These are phyloP conservation scores for Anguilla rostrata DNA, from an alignment of 2,113 vertebrate species.

Conservation along the genomic window DNA sequence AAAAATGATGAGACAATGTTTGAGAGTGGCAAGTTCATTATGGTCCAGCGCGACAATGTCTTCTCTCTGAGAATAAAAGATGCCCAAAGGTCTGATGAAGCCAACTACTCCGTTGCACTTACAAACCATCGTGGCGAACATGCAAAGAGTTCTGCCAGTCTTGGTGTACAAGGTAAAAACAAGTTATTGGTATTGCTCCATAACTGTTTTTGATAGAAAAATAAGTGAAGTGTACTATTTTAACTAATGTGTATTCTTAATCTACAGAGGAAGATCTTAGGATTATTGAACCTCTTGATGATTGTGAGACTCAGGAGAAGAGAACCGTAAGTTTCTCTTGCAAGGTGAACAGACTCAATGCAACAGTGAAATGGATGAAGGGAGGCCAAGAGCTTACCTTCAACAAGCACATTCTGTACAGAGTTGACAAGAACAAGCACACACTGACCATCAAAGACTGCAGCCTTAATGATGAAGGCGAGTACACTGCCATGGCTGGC, in stretches of 20 bases:
- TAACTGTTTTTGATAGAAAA: not conserved
- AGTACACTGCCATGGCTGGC: constrained; percentile 88
- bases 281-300: constrained; percentile 89
- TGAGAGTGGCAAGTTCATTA: constrained; percentile 90
- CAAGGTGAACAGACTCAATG: constrained; percentile 90
- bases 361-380: constrained; percentile 89
- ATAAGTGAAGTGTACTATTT: not conserved
- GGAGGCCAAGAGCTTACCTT: constrained; percentile 84
- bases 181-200: constrained; percentile 7
- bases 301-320: constrained; percentile 96
- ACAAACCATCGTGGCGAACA: constrained; percentile 90
- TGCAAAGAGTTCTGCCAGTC: constrained; percentile 78
- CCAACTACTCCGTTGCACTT: constrained; percentile 77
- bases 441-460: constrained; percentile 92
- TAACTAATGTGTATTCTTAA: constrained; percentile 1
- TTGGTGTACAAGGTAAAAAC: constrained; percentile 83
- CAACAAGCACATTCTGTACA: constrained; percentile 82
- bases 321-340: constrained; percentile 91
- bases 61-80: constrained; percentile 91
- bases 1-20: constrained; percentile 89
- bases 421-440: constrained; percentile 91
- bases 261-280: constrained; percentile 88
- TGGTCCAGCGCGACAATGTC: constrained; percentile 88
- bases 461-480: constrained; percentile 88
- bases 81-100: constrained; percentile 82